Percentiles rank a stretch among this genome's conserved stretches.
Evolutionary conservation across 2,113 vertebrate genomes (phyloP).

Genomic region (Solenodon paradoxus): DNA sequence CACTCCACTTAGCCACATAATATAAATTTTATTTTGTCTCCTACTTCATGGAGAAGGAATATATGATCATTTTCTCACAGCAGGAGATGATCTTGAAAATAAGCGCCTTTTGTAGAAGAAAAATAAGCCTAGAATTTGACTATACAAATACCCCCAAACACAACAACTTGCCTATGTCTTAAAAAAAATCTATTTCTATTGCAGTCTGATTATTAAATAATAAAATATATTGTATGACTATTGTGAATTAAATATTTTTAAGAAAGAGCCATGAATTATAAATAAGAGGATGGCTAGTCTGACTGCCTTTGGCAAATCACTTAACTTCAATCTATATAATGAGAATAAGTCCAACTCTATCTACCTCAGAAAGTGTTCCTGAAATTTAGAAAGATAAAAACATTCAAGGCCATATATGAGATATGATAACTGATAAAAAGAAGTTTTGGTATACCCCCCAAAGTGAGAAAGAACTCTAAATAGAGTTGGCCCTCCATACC

Average conservation of each 20-base stretch:
- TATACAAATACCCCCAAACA: neutral
- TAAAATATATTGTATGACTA: neutral
- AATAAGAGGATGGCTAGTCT: neutral
- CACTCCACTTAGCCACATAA: neutral
- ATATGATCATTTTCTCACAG: neutral
- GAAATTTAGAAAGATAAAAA: neutral
- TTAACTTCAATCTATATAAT: neutral
- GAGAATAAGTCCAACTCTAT: neutral
- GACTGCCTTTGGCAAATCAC: neutral
- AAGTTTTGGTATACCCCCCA: neutral
- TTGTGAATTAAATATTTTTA: neutral
- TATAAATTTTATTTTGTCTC: neutral
- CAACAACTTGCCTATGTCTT: neutral
- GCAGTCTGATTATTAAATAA: neutral
- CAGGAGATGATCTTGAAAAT: neutral
- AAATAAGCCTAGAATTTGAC: slow-evolving; percentile 6
- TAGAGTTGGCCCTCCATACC: too few species aligned
- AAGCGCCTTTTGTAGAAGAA: neutral
- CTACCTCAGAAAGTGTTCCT: neutral
- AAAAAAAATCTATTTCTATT: neutral
- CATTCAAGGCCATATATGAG: neutral
- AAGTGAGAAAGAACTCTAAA: neutral
- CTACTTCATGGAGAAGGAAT: neutral
- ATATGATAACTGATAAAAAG: neutral
- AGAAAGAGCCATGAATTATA: neutral